Evolutionary conservation across 1,140 invertebrate genomes (phyloP), one percentile per base, ranked within the genome.

Genomic region (Panulirus ornatus): DNA sequence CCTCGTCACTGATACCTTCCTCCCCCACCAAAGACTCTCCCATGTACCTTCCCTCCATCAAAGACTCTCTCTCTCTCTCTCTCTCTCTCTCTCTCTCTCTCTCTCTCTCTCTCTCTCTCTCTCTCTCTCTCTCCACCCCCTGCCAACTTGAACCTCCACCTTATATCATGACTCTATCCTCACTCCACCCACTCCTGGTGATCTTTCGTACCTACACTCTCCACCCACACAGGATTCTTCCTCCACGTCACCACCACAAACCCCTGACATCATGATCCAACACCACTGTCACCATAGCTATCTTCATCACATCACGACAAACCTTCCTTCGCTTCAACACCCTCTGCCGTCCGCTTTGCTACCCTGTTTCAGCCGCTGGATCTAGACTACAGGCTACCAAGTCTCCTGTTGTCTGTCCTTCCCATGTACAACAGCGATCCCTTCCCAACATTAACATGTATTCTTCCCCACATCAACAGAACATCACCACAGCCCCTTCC

Each of bases 51-150:
- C 38, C 6, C 81, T 63, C 81, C n/a, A 8, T 54, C 47, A 42
- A 16, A 6, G 19, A 42, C 9, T 36, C 51, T 79, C n/a, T 30
- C 51, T 76, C n/a, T 79, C 51, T 71, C 19, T 42, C 75, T 70
- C 75, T 40, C 34, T 38, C 30, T 34, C 22, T 54, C 27, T 42
- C 51, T n/a, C 73, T 75, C 42, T 78, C 73, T 47, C 54, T 71
- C 38, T 47, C 86, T 63, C 42, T 70, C 76, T 51, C 34, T 16
- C 75, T 30, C 58, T 44, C 40, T 6, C 27, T 30, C 38, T 27
- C 76, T 51, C 34, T 34, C 54, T 44, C 54, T 79, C 73, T 44
- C 47, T 63, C 85, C 34, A 19, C 34, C 19, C 47, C 66, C 44
- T 47, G 3, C 71, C 34, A 30, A 1, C 27, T 76, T n/a, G n/a